A percentile compares a stretch with the other conserved stretches of the same genome.
Conservation (phyloP, 35 echinoderm and acorn worm species). For the Stichopus chloronotus region DNA sequence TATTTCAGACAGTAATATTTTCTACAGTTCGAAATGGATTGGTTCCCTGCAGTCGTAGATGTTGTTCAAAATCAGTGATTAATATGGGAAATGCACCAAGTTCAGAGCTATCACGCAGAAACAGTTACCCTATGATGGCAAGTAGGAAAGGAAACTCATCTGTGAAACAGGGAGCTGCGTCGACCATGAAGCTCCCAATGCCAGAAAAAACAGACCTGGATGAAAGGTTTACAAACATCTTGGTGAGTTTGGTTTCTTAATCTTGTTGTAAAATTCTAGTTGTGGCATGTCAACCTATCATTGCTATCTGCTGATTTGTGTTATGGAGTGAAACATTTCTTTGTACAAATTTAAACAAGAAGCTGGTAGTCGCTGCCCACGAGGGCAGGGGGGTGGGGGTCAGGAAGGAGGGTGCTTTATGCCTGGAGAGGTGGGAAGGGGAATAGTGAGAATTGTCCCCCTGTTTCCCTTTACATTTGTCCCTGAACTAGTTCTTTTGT, state of each 20-base stretch:
- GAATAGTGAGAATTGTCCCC: too few species aligned
- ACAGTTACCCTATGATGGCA: constrained; percentile 61
- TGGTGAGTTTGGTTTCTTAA: constrained; percentile 14
- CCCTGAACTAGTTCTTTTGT: too few species aligned
- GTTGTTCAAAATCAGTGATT: not conserved
- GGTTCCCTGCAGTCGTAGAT: constrained; percentile 1
- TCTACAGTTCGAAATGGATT: constrained; percentile 16
- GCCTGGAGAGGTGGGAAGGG: too few species aligned
- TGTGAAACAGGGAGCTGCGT: constrained; percentile 29
- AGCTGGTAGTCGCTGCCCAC: too few species aligned
- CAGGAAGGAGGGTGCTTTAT: too few species aligned
- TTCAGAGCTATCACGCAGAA: constrained; percentile 35
- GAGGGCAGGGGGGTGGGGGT: too few species aligned
- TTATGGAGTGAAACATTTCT: too few species aligned
- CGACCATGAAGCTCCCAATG: constrained; percentile 36
- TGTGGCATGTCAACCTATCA: too few species aligned
- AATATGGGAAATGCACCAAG: constrained; percentile 57
- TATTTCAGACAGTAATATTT: constrained; percentile 37
- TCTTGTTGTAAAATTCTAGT: too few species aligned
- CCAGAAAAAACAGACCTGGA: constrained; percentile 51
- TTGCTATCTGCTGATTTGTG: too few species aligned
- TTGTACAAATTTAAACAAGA: too few species aligned
- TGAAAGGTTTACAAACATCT: constrained; percentile 51
- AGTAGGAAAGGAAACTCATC: constrained; percentile 40
- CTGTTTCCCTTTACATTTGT: too few species aligned